A percentile compares a stretch with the other conserved stretches of the same genome.
These are phyloP conservation scores for Hemibates koningsi DNA, from an alignment of 2,113 vertebrate genomes.

Conservation along the genomic window DNA sequence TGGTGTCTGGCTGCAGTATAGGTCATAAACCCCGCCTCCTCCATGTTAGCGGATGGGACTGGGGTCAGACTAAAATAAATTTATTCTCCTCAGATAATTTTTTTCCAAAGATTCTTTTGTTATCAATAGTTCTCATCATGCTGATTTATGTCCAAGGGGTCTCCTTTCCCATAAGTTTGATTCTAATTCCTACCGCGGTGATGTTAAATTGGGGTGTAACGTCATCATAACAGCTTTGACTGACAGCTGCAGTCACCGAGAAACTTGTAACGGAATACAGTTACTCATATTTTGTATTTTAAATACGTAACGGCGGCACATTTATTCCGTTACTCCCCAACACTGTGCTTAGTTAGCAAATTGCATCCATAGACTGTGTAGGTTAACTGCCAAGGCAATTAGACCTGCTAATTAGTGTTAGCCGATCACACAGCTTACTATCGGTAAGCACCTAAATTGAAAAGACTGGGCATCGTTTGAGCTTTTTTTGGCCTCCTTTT, in stretches of 20 bases:
- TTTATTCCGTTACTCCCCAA: background rate
- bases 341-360: background rate
- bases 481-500: rapidly evolving
- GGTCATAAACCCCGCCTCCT: too few species aligned
- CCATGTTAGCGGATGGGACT: too few species aligned
- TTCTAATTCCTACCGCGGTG: background rate
- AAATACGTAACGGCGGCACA: background rate
- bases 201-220: background rate
- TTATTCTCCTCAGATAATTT: too few species aligned
- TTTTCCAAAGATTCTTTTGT: too few species aligned
- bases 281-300: background rate
- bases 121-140: too few species aligned
- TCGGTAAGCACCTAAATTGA: background rate
- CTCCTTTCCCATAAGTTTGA: too few species aligned
- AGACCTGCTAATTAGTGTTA: background rate
- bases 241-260: background rate
- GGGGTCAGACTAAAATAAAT: too few species aligned
- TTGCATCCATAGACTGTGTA: background rate
- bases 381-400: background rate
- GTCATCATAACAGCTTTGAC: background rate
- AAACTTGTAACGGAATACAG: background rate
- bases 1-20: too few species aligned
- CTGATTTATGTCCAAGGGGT: too few species aligned
- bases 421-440: background rate
- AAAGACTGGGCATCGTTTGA: rapidly evolving